Evolutionary conservation across 2,888 invertebrate genomes (phyloP).

Genomic region (Drosophila greeni): DNA sequence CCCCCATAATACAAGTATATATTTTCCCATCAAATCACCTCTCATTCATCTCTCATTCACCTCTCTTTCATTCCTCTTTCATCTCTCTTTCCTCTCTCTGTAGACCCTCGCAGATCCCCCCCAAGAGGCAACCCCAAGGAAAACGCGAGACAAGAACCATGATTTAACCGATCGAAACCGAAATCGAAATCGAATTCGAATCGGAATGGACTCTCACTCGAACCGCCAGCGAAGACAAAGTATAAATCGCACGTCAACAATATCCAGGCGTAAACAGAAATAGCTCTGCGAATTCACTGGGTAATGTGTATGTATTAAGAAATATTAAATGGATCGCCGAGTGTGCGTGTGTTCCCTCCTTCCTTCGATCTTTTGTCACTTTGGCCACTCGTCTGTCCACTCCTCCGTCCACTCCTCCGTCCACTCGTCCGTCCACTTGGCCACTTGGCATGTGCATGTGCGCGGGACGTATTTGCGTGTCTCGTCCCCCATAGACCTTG

Average conservation of each 20-base stretch:
- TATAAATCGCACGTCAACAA: conserved; percentile 26
- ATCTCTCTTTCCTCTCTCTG: background rate
- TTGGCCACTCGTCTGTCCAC: no score
- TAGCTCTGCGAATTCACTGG: conserved; percentile 36
- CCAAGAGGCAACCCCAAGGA: background rate
- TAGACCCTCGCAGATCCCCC: background rate
- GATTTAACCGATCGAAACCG: conserved; percentile 6
- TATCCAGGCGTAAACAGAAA: conserved; percentile 51
- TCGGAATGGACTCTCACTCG: background rate
- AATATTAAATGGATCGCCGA: conserved; percentile 18
- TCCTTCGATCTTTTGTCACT: conserved; percentile 20
- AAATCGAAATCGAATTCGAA: background rate
- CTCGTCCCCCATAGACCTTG: conserved; percentile 21
- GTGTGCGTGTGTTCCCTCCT: conserved; percentile 18
- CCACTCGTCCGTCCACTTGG: conserved; percentile 10
- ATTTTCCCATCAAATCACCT: background rate
- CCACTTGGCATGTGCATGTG: conserved; percentile 34
- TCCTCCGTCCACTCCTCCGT: no score
- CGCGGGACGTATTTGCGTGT: conserved; percentile 58
- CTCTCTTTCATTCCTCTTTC: background rate
- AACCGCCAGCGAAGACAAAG: background rate
- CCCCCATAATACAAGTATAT: background rate
- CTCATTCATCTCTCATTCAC: no score
- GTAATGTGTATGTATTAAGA: conserved; percentile 15
- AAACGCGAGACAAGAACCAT: background rate